Evolutionary conservation across 2,113 vertebrate genomes (phyloP).

Genomic region (Cinclus cinclus): DNA sequence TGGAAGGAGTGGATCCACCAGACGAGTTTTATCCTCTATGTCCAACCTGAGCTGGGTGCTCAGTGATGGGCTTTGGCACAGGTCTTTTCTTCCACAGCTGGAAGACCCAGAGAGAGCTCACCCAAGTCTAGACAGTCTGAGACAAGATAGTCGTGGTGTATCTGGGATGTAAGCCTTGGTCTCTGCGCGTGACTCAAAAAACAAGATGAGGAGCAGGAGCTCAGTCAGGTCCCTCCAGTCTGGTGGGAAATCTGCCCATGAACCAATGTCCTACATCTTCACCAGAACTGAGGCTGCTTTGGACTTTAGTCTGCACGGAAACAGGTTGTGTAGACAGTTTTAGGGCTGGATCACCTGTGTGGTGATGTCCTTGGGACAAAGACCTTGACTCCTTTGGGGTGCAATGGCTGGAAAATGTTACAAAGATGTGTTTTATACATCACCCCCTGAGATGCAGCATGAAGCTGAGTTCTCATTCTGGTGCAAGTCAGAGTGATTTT

Average conservation of each 20-base stretch:
- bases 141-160: not conserved
- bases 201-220: fast-evolving
- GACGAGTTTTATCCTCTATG: not conserved
- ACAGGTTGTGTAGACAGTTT: not conserved
- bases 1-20: not conserved
- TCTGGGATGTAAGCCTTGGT: not conserved
- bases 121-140: not conserved
- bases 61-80: not conserved
- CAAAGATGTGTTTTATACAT: not conserved
- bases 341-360: not conserved
- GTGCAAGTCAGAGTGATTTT: not conserved
- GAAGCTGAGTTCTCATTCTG: not conserved
- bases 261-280: not conserved
- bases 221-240: not conserved
- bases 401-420: not conserved
- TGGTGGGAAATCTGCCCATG: fast-evolving
- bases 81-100: not conserved
- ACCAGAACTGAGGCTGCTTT: not conserved
- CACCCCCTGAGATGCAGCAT: fast-evolving
- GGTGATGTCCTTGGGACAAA: not conserved
- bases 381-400: not conserved
- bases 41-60: not conserved
- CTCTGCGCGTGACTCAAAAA: not conserved
- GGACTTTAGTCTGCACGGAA: not conserved
- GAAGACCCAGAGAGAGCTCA: not conserved